A percentile compares a stretch with the other conserved stretches of the same genome.
Evolutionary conservation across 2,113 vertebrate species (phyloP).

Genomic region (Clinocottus analis): DNA sequence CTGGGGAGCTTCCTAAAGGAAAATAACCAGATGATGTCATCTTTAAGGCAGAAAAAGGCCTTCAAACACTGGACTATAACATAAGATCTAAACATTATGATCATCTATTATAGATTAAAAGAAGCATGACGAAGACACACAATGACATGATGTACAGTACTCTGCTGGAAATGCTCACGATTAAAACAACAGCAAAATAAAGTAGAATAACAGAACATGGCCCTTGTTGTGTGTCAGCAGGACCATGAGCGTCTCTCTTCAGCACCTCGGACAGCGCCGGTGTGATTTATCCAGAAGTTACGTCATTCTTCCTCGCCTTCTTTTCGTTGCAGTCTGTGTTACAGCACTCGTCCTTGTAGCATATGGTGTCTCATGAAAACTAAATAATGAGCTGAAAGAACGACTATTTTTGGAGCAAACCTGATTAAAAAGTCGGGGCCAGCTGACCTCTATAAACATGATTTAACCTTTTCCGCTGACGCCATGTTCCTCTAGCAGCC

Average conservation of each 20-base stretch:
- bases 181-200: background rate
- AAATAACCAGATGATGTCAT: background rate
- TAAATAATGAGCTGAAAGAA: constrained; percentile 29
- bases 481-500: constrained; percentile 6
- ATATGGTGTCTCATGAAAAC: constrained; percentile 43
- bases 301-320: constrained; percentile 5
- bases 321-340: constrained; percentile 12
- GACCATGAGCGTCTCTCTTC: no score
- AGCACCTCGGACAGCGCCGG: constrained; percentile 65
- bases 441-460: constrained; percentile 42
- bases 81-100: background rate
- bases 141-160: background rate
- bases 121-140: background rate
- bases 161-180: background rate
- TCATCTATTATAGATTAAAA: background rate
- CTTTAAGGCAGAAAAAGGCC: no score
- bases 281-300: constrained; percentile 9
- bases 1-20: background rate
- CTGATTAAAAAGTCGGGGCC: constrained; percentile 22
- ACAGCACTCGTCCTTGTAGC: constrained; percentile 4
- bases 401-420: constrained; percentile 42
- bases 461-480: constrained; percentile 21
- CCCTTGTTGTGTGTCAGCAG: background rate
- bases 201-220: background rate
- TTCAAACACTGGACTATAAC: no score